Evolutionary conservation across 35 echinoderm and acorn worm species (phyloP).

Genomic region (Strongylocentrotus purpuratus): DNA sequence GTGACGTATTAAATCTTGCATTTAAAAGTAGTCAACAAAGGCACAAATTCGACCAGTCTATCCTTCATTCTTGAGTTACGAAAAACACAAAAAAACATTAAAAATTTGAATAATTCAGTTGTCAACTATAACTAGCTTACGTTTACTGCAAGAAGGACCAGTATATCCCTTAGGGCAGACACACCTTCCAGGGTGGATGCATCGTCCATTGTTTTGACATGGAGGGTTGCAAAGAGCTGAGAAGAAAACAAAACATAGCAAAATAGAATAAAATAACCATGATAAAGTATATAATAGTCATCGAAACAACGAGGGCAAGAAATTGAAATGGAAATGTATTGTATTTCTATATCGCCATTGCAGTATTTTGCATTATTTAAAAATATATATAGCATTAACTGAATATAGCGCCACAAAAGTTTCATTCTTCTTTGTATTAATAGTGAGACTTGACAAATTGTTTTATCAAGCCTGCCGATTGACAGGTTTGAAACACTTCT

Average conservation of each 20-base stretch:
- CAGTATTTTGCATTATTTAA: no score
- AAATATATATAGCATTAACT: no score
- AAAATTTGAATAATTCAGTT: no score
- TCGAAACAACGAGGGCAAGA: not conserved
- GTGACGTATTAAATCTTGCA: no score
- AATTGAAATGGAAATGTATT: no score
- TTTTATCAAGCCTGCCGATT: not conserved
- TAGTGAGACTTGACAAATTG: not conserved
- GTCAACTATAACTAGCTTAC: not conserved
- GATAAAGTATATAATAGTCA: not conserved
- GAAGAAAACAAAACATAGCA: not conserved
- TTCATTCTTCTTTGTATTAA: not conserved
- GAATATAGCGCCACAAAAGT: not conserved
- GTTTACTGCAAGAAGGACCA: constrained; percentile 36
- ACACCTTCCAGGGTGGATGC: constrained; percentile 42
- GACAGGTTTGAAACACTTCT: not conserved
- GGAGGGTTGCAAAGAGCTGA: constrained; percentile 51
- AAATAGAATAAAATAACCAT: not conserved
- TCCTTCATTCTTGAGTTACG: no score
- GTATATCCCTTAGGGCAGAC: not conserved
- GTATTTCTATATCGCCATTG: no score
- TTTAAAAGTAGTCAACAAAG: no score
- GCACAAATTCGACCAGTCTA: no score
- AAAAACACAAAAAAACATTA: no score
- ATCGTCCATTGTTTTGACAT: constrained; percentile 60